These are phyloP conservation scores for Drymonia ruficornis DNA, from an alignment of 2,888 invertebrate genomes.

Conservation along the genomic window DNA sequence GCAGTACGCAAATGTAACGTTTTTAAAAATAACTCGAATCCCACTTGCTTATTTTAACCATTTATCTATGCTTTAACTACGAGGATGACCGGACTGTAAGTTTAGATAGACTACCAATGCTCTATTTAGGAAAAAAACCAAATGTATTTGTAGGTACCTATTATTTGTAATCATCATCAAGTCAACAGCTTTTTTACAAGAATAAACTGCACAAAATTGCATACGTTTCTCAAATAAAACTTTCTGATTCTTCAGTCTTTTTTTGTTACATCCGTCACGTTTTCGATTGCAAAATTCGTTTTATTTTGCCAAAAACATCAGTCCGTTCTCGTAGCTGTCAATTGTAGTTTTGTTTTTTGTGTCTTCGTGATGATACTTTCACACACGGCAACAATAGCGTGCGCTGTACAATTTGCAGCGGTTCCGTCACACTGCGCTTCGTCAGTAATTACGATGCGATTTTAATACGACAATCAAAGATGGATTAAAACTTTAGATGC, in stretches of 20 bases:
- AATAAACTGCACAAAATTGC: background rate
- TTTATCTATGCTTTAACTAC: no score
- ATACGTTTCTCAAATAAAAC: background rate
- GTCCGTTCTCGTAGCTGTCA: background rate
- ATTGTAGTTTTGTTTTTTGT: background rate
- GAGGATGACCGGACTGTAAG: no score
- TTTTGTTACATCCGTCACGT: background rate
- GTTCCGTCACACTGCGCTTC: background rate
- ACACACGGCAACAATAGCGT: background rate
- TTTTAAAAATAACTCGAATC: no score
- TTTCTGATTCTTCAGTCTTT: background rate
- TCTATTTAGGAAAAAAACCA: no score
- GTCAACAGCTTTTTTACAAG: background rate
- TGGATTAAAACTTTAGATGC: no score
- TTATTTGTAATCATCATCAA: no score
- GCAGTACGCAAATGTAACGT: no score
- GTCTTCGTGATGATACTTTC: background rate
- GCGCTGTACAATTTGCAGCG: background rate
- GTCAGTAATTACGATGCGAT: background rate
- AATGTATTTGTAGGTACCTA: no score
- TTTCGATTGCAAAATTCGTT: background rate
- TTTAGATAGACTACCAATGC: no score
- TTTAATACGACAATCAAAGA: background rate
- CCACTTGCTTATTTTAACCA: no score
- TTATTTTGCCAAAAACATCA: background rate